Base-by-base conservation (phyloP, 2,888 invertebrate genomes). In the Drosophila meridiana region DNA sequence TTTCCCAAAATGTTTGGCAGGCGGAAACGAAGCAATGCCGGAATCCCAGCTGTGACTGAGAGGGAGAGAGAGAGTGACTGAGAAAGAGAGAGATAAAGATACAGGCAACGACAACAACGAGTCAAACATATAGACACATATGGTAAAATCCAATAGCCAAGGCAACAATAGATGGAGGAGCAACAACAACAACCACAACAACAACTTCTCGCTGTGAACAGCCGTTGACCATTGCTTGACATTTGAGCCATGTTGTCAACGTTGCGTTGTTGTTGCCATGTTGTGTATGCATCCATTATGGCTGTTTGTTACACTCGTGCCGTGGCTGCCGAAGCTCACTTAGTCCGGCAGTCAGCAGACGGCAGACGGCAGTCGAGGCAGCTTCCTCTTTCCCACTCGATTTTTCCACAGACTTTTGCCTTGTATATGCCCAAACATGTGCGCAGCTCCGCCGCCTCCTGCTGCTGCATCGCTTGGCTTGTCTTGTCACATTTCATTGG, bases 241-340 rank as follows among this genome's bases (percentile, higher is more conserved):
- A 87, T 87, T 87, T 89, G 90, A 89, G 88, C 88, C 90, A 87
- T 87, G 85, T 86, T 89, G 90, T 89, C 90, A 85, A 87, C 88
- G 85, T 82, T 43, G 65, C 59, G 53, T 61, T 63, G 78, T 53
- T 69, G 62, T 71, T 78, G 80, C 70, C 68, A 52, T 81, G 81
- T 70, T 81, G 81, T 70, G 56, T 69, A 62, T 86, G 83, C 80
- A 89, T 67, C 86, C 89, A 85, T 89, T 79, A 83, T 89, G 84
- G 73, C 89, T 80, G 75, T 83, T 80, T 69, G 84, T 75, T 80
- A 69, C 78, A 80, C 81, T 73, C 68, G 66, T 71, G 76, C 68
- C 65, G 43, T 57, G 59, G 63, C 64, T 64, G 50, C 50, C 64
- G 48, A 13, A 67, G 55, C 71, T 71, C 67, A 58, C 71, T 55